phyloP scores from a whole-genome alignment of 2,113 vertebrate genomes.

The Sorex araneus region DNA sequence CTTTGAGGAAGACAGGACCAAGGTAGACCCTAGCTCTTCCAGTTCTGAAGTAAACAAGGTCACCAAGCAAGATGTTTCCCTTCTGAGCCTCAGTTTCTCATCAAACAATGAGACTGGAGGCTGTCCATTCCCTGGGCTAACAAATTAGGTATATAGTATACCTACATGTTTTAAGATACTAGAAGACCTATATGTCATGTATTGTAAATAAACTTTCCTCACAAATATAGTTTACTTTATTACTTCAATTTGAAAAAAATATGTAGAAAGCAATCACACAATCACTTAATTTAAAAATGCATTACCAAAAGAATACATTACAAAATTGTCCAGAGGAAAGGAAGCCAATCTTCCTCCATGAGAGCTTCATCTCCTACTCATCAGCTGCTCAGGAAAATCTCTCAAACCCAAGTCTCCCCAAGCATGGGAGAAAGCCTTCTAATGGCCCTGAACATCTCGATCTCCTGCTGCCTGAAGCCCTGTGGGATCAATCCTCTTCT shows the following conservation, averaged over 20 bases:
- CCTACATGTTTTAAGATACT: no score
- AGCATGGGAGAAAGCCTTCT: no score
- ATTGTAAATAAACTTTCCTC: not conserved
- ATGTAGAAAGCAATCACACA: not conserved
- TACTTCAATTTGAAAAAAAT: constrained; percentile 16
- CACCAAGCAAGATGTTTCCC: not conserved
- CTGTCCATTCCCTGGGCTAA: not conserved
- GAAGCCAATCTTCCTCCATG: no score
- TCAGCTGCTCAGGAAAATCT: not conserved
- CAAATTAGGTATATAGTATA: not conserved
- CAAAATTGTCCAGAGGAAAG: no score
- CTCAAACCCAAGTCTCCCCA: no score
- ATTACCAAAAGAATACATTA: not conserved
- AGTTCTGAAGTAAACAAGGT: not conserved
- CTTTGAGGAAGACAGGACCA: not conserved
- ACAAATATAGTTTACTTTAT: not conserved
- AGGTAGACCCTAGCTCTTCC: not conserved
- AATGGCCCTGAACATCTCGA: no score
- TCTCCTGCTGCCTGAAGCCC: no score
- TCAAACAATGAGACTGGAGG: not conserved
- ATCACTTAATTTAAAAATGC: fast-evolving
- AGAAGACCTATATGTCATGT: no score
- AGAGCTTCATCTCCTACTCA: no score
- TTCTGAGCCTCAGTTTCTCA: not conserved
- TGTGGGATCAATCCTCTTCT: no score